A percentile compares a stretch with the other conserved stretches of the same genome.
These are phyloP conservation scores for pig (Sus scrofa) DNA, from an alignment of 2,113 vertebrate species.

Conservation along the genomic window DNA sequence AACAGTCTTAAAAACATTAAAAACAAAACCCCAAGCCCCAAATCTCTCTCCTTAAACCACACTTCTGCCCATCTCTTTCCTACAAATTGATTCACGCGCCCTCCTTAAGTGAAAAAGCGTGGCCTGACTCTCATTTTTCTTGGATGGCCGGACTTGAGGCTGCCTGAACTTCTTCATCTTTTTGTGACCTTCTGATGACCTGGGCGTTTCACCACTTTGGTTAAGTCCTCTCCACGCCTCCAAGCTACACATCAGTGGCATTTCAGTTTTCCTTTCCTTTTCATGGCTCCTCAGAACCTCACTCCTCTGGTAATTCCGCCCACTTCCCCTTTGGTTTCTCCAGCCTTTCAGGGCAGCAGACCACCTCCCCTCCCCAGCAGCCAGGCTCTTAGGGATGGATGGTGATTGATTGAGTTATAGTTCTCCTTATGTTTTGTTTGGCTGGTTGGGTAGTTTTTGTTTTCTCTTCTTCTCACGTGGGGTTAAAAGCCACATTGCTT, in stretches of 20 bases:
- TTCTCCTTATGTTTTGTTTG: constrained; percentile 21
- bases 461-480: not conserved
- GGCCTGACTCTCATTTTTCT: not conserved
- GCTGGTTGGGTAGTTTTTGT: not conserved
- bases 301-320: not conserved
- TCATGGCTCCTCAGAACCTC: not conserved
- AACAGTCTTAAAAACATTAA: not conserved
- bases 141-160: not conserved
- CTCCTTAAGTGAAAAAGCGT: not conserved
- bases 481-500: constrained; percentile 20
- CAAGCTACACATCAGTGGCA: not conserved
- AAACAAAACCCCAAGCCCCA: not conserved
- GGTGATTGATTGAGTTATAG: not conserved
- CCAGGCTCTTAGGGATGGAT: not conserved
- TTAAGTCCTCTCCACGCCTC: not conserved
- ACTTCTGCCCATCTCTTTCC: not conserved
- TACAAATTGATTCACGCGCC: not conserved
- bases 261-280: constrained; percentile 49
- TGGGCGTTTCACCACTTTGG: not conserved
- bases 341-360: not conserved
- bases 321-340: constrained; percentile 47
- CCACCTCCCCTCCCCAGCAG: not conserved
- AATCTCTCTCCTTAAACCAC: not conserved
- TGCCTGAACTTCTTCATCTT: not conserved
- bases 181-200: constrained; percentile 61